Percentiles rank a stretch among this genome's conserved stretches.
Conservation (phyloP, 2,888 invertebrate genomes). For the Cylloceria caligata region DNA sequence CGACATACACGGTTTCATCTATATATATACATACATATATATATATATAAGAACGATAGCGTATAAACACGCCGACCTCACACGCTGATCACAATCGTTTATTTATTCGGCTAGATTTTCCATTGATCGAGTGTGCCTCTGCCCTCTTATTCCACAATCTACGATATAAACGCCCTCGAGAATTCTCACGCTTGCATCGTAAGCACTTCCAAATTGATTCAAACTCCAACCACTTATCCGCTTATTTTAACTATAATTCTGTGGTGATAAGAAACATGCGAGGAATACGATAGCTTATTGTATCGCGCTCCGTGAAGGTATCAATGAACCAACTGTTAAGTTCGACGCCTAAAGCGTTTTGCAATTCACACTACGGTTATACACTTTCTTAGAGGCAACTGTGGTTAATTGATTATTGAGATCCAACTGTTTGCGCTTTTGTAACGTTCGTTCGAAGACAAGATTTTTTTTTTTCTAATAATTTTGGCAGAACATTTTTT, state of each 20-base stretch:
- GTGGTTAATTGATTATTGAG: no score
- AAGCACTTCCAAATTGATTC: neutral
- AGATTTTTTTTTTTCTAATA: no score
- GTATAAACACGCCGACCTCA: slow-evolving; percentile 61
- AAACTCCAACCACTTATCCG: neutral
- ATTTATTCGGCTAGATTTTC: slow-evolving; percentile 40
- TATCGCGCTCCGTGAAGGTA: no score
- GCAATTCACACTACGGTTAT: no score
- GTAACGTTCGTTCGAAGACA: no score
- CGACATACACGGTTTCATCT: neutral
- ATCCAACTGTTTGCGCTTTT: no score
- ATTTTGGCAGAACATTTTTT: no score
- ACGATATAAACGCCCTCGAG: slow-evolving; percentile 7
- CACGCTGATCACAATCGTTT: slow-evolving; percentile 29
- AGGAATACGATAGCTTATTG: neutral
- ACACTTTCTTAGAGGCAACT: no score
- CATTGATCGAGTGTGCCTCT: slow-evolving; percentile 15
- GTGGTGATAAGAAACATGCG: neutral
- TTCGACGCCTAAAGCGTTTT: no score
- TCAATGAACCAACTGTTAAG: no score
- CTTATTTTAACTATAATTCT: neutral
- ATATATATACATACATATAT: slow-evolving; percentile 12
- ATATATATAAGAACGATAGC: neutral
- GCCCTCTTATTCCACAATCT: neutral
- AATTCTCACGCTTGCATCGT: slow-evolving; percentile 16